These are phyloP conservation scores for Chymomyza procnemis DNA, from an alignment of 2,888 invertebrate species.

Conservation along the genomic window DNA sequence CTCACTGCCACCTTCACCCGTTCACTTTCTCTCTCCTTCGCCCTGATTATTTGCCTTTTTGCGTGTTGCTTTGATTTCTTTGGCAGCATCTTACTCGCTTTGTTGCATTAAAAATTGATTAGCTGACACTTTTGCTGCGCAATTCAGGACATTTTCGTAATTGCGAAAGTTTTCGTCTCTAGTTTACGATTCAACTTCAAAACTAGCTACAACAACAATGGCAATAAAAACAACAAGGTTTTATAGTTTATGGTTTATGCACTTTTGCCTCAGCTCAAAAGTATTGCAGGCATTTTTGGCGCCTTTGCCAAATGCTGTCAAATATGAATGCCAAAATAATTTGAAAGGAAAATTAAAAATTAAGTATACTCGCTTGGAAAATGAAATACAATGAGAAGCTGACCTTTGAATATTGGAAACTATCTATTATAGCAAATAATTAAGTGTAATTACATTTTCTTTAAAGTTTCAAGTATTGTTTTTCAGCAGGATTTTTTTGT, in stretches of 20 bases:
- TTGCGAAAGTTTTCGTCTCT: constrained; percentile 35
- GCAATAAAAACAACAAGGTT: not conserved
- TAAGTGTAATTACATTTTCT: no score
- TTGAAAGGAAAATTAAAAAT: not conserved
- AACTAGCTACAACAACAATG: not conserved
- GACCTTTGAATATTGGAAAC: not conserved
- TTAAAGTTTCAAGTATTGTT: no score
- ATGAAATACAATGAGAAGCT: not conserved
- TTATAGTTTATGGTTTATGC: not conserved
- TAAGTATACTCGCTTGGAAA: not conserved
- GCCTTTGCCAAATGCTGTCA: not conserved
- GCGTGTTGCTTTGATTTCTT: constrained; percentile 26
- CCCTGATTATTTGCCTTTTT: constrained; percentile 14
- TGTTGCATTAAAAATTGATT: constrained; percentile 49
- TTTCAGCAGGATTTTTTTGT: no score
- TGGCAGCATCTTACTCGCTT: constrained; percentile 12
- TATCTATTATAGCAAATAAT: no score
- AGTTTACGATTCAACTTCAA: not conserved
- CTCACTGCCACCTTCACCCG: no score
- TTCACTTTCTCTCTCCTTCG: constrained; percentile 27
- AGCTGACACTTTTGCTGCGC: constrained; percentile 27
- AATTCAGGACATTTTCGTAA: constrained; percentile 25
- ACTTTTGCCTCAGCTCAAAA: not conserved
- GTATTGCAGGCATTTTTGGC: not conserved
- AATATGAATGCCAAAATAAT: not conserved